phyloP scores from a whole-genome alignment of 2,888 invertebrate genomes.

The Cephus runcator region DNA sequence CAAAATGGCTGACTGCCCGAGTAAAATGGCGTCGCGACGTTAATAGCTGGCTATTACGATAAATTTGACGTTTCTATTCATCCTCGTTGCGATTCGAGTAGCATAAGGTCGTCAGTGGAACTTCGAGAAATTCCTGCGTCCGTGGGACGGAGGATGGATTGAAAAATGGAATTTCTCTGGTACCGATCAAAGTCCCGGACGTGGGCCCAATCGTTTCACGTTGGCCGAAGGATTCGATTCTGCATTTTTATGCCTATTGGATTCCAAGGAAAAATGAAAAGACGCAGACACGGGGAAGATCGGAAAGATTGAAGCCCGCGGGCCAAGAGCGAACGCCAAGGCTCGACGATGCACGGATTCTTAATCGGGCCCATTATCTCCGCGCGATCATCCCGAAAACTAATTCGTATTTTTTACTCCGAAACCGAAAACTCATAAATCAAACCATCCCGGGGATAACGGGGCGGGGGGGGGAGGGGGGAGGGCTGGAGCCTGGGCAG shows the following conservation, averaged over 20 bases:
- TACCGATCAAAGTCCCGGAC: neutral
- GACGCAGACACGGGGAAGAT: neutral
- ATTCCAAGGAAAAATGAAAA: neutral
- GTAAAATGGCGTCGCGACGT: constrained; percentile 58
- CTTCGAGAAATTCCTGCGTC: neutral
- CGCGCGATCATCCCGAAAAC: constrained; percentile 65
- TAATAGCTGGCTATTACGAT: constrained; percentile 46
- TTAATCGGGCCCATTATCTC: constrained; percentile 65
- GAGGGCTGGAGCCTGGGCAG: constrained; percentile 24
- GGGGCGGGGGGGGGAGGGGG: too few species aligned
- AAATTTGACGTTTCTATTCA: constrained; percentile 55
- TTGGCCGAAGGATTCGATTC: neutral
- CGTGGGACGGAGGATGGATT: neutral
- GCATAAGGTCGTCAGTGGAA: neutral
- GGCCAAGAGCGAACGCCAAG: neutral
- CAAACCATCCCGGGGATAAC: constrained; percentile 53
- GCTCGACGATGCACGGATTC: constrained; percentile 44
- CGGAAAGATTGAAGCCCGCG: constrained; percentile 1
- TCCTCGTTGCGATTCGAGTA: constrained; percentile 10
- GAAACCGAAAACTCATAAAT: constrained; percentile 66
- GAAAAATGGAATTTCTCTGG: neutral
- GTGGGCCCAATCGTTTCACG: neutral
- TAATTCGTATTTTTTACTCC: constrained; percentile 65
- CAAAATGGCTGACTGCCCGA: constrained; percentile 59
- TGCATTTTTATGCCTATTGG: neutral